Evolutionary conservation across 1,140 invertebrate genomes (phyloP).

Genomic region (Pollicipes pollicipes): DNA sequence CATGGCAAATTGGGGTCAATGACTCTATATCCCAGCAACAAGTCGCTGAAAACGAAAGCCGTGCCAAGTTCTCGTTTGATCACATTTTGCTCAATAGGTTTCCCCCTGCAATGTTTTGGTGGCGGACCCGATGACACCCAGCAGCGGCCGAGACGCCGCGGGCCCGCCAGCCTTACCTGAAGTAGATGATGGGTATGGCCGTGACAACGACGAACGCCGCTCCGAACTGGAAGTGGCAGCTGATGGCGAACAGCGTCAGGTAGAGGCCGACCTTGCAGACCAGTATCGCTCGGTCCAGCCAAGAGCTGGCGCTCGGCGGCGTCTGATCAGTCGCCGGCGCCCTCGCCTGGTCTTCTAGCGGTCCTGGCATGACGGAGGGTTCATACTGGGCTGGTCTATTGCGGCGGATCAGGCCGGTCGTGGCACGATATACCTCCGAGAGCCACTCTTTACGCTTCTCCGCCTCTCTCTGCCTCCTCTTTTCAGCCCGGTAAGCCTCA

Average conservation of each 20-base stretch:
- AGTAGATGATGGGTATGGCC: constrained; percentile 55
- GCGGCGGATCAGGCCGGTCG: not conserved
- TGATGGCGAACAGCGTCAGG: constrained; percentile 42
- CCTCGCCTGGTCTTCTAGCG: too few species aligned
- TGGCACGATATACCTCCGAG: not conserved
- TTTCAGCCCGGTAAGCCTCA: not conserved
- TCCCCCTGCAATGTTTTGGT: too few species aligned
- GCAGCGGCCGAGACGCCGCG: too few species aligned
- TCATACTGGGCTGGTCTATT: too few species aligned
- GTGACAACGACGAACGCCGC: constrained; percentile 71
- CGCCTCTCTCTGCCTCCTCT: not conserved
- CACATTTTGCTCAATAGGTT: too few species aligned
- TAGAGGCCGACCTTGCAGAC: constrained; percentile 35
- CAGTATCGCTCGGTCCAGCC: constrained; percentile 12
- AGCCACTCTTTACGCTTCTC: not conserved
- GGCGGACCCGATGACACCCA: too few species aligned
- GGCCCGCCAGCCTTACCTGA: constrained; percentile 54
- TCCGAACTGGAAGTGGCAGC: constrained; percentile 69
- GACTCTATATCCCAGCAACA: too few species aligned
- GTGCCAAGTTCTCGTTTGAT: too few species aligned
- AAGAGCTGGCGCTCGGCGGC: not conserved
- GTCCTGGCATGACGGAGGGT: too few species aligned
- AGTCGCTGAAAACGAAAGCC: too few species aligned
- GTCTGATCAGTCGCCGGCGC: too few species aligned
- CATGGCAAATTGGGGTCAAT: too few species aligned